A percentile compares a stretch with the other conserved stretches of the same genome.
Evolutionary conservation across 2,888 invertebrate genomes (phyloP).

Genomic region (Falcaria lacertinaria): DNA sequence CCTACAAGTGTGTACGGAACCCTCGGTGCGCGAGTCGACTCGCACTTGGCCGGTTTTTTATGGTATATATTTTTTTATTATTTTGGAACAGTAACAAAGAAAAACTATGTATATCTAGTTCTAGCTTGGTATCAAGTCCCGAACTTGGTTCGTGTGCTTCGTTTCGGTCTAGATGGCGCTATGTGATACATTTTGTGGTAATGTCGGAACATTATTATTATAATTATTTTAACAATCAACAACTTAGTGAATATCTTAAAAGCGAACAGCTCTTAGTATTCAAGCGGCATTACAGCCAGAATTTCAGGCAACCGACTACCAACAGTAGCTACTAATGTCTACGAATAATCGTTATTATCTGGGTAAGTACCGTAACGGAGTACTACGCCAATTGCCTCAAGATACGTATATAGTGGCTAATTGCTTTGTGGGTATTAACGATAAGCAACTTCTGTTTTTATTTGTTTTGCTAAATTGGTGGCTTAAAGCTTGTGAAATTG

Average conservation of each 20-base stretch:
- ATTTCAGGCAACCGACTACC: conserved; percentile 44
- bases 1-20: too few species aligned
- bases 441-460: background rate
- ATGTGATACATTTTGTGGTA: too few species aligned
- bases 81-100: too few species aligned
- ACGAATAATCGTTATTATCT: conserved; percentile 67
- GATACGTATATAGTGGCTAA: conserved; percentile 46
- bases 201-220: too few species aligned
- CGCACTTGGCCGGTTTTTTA: too few species aligned
- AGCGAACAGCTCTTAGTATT: conserved; percentile 40
- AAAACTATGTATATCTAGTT: too few species aligned
- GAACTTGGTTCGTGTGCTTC: too few species aligned
- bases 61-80: too few species aligned
- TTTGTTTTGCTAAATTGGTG: background rate
- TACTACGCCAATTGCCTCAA: conserved; percentile 56
- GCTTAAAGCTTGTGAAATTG: background rate
- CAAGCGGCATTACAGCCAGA: conserved; percentile 32
- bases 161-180: too few species aligned
- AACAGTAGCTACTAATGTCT: conserved; percentile 52
- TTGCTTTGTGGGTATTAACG: conserved; percentile 19
- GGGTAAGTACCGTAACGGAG: conserved; percentile 56
- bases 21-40: too few species aligned
- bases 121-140: too few species aligned
- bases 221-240: too few species aligned
- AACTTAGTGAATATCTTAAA: conserved; percentile 13